A percentile compares a stretch with the other conserved stretches of the same genome.
These are phyloP conservation scores for Grus americana DNA, from an alignment of 2,113 vertebrate genomes.

Conservation along the genomic window DNA sequence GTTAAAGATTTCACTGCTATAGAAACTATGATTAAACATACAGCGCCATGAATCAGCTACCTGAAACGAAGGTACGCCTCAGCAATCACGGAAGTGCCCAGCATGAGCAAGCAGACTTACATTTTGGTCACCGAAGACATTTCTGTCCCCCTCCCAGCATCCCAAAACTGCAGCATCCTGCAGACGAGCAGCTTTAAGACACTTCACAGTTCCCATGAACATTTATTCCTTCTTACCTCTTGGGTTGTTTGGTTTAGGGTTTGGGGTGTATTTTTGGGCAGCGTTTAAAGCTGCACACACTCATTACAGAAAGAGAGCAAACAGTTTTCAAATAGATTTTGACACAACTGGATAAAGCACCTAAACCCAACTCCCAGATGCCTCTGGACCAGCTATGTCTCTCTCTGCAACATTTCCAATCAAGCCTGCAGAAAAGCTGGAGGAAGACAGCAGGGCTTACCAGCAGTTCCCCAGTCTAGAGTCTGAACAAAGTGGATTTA, in stretches of 20 bases:
- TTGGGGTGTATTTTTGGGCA: neutral
- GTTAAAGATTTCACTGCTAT: neutral
- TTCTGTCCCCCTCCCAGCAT: too few species aligned
- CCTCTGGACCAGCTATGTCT: neutral
- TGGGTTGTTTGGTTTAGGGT: neutral
- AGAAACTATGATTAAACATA: neutral
- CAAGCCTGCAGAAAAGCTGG: neutral
- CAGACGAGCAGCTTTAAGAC: neutral
- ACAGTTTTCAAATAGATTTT: neutral
- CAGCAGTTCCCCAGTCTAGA: neutral
- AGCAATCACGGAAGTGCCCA: neutral
- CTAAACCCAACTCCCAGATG: neutral
- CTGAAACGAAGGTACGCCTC: neutral
- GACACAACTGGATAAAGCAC: neutral
- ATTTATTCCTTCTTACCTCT: neutral
- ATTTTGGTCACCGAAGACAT: neutral
- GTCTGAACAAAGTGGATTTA: slow-evolving; percentile 50
- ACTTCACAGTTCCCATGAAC: neutral
- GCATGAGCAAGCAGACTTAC: neutral
- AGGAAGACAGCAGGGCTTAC: neutral
- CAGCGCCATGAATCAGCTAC: slow-evolving; percentile 8
- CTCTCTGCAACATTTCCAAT: neutral
- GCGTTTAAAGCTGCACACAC: neutral
- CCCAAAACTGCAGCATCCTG: neutral
- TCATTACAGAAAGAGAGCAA: neutral